These are phyloP conservation scores for Cyaniris semiargus DNA, from an alignment of 2,888 invertebrate species.

Conservation along the genomic window DNA sequence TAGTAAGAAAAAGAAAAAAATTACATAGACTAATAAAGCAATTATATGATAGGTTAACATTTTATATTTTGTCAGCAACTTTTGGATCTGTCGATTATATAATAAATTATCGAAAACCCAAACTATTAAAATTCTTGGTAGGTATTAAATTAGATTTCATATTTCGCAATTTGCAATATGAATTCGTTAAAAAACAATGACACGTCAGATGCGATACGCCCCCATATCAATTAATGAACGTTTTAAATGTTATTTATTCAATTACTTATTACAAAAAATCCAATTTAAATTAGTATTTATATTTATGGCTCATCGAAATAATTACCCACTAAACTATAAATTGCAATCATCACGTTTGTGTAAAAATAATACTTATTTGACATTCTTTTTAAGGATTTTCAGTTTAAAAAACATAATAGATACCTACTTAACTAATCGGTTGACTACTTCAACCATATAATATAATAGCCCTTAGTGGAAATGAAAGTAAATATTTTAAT, in stretches of 20 bases:
- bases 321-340: background rate
- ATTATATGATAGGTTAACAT: background rate
- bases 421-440: too few relatives aligned
- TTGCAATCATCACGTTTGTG: background rate
- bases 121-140: background rate
- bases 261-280: slow-evolving; percentile 67
- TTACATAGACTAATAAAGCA: background rate
- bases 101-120: background rate
- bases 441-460: too few relatives aligned
- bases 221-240: slow-evolving; percentile 48
- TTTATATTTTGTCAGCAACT: too few relatives aligned
- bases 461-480: background rate
- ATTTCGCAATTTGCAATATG: slow-evolving; percentile 29
- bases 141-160: background rate
- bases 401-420: too few relatives aligned
- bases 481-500: background rate
- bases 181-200: slow-evolving; percentile 48
- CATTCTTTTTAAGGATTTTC: background rate
- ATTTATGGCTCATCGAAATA: slow-evolving; percentile 19
- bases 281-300: slow-evolving; percentile 67
- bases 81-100: background rate
- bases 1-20: too few relatives aligned
- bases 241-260: slow-evolving; percentile 62
- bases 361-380: background rate
- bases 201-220: slow-evolving; percentile 59